phyloP scores from a whole-genome alignment of 2,113 vertebrate genomes.

The Chaenocephalus aceratus region DNA sequence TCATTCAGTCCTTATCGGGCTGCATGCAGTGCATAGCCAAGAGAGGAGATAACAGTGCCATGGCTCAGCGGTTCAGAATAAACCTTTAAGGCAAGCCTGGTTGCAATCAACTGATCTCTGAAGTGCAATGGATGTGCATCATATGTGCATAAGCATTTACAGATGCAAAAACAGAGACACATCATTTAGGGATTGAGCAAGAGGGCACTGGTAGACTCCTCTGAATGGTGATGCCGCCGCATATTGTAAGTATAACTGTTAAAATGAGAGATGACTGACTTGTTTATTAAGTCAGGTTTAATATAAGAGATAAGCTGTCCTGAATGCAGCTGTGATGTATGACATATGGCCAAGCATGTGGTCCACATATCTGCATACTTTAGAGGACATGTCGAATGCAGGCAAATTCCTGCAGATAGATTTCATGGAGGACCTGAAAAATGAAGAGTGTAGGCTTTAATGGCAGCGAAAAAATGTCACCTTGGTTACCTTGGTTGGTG shows the following conservation, averaged over 20 bases:
- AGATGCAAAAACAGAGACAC: slow-evolving; percentile 7
- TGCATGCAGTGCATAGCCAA: slow-evolving; percentile 19
- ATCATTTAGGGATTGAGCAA: neutral
- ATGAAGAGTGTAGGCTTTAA: neutral
- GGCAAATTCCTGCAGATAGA: neutral
- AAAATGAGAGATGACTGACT: neutral
- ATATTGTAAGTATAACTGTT: neutral
- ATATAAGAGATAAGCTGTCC: neutral
- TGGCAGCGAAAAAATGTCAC: neutral
- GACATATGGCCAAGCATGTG: neutral
- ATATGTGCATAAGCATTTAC: slow-evolving; percentile 16
- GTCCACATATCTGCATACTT: neutral
- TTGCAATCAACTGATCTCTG: slow-evolving; percentile 52
- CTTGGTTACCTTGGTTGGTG: no score
- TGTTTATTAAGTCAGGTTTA: neutral
- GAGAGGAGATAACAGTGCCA: slow-evolving; percentile 43
- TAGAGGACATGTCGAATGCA: neutral
- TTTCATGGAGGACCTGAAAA: neutral
- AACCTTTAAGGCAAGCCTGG: slow-evolving; percentile 35
- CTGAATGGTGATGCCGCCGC: neutral
- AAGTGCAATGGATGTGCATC: slow-evolving; percentile 43
- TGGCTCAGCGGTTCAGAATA: slow-evolving; percentile 50
- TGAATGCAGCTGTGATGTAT: neutral
- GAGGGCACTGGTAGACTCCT: neutral
- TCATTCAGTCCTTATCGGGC: slow-evolving; percentile 61